Conservation (phyloP, 1,140 invertebrate species). For the Drosophila repletoides region DNA sequence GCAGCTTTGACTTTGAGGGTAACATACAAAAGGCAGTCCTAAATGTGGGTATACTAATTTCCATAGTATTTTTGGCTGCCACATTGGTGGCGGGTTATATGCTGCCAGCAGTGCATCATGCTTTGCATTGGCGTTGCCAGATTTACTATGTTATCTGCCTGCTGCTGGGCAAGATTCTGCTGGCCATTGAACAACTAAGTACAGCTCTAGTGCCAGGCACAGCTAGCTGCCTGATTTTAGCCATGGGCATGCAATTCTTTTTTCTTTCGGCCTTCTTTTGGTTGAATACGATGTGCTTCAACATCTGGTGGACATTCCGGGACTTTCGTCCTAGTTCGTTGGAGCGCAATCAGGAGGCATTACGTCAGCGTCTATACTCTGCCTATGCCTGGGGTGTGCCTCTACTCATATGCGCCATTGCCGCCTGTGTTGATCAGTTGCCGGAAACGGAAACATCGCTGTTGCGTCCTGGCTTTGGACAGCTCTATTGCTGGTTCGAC, state of each 20-base stretch:
- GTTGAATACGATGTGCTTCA: constrained; percentile 98
- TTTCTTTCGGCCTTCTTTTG: constrained; percentile 97
- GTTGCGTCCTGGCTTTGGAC: constrained; percentile 89
- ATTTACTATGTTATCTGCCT: constrained; percentile 91
- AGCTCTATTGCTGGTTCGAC: constrained; percentile 90
- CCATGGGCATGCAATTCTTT: constrained; percentile 94
- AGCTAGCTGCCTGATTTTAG: constrained; percentile 87
- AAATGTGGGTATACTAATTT: constrained; percentile 89
- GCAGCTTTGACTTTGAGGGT: constrained; percentile 42
- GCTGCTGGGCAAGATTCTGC: constrained; percentile 89
- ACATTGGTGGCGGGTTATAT: constrained; percentile 89
- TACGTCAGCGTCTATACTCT: constrained; percentile 89
- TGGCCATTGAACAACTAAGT: constrained; percentile 84
- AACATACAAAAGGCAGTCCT: constrained; percentile 86
- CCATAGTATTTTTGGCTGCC: constrained; percentile 89
- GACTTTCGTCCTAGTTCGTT: constrained; percentile 91
- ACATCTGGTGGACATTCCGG: constrained; percentile 97
- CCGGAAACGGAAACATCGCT: constrained; percentile 82
- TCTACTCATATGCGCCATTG: constrained; percentile 87
- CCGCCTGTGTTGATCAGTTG: constrained; percentile 86
- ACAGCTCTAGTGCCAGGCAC: constrained; percentile 83
- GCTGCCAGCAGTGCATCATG: constrained; percentile 90
- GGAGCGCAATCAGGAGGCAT: constrained; percentile 91
- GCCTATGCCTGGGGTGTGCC: constrained; percentile 92
- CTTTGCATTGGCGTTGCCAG: constrained; percentile 92